These are phyloP conservation scores for Ennomos erosarius DNA, from an alignment of 2,888 invertebrate species.

Conservation along the genomic window DNA sequence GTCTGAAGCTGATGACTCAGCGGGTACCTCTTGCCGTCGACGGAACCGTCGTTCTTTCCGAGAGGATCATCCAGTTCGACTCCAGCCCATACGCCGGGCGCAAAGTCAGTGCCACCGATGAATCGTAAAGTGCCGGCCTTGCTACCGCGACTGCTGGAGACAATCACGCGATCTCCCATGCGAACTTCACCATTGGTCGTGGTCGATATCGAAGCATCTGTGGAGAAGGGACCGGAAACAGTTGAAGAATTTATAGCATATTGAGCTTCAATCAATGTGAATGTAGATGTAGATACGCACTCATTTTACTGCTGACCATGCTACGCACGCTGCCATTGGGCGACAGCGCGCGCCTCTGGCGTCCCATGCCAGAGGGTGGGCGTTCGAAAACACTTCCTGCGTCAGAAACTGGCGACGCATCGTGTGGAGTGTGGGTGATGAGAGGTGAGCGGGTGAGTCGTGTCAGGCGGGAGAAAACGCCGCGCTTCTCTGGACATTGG, in stretches of 20 bases:
- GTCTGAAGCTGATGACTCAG: background rate
- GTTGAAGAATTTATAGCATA: background rate
- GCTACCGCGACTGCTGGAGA: conserved; percentile 93
- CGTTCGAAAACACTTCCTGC: conserved; percentile 79
- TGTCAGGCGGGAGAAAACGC: conserved; percentile 96
- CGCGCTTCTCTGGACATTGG: conserved; percentile 95
- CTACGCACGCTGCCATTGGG: conserved; percentile 82
- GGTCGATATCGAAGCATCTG: conserved; percentile 80
- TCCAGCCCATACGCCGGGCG: conserved; percentile 97
- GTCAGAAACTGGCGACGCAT: conserved; percentile 78
- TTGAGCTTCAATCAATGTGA: background rate
- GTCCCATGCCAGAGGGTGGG: conserved; percentile 75
- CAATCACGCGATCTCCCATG: conserved; percentile 96
- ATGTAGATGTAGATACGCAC: conserved; percentile 53
- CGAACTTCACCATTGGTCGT: conserved; percentile 87
- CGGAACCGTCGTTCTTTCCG: conserved; percentile 98
- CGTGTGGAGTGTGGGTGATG: conserved; percentile 79
- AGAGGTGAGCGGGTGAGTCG: conserved; percentile 92
- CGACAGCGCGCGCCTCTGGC: conserved; percentile 73
- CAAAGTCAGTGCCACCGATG: conserved; percentile 95
- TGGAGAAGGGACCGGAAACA: conserved; percentile 24
- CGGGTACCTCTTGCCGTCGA: conserved; percentile 93
- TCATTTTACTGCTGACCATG: conserved; percentile 83
- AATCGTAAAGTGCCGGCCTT: conserved; percentile 95
- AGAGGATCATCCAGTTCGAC: conserved; percentile 96